Conservation (phyloP, 2,797 vertebrate genomes). For the Petrocephalus schoutedeni region DNA sequence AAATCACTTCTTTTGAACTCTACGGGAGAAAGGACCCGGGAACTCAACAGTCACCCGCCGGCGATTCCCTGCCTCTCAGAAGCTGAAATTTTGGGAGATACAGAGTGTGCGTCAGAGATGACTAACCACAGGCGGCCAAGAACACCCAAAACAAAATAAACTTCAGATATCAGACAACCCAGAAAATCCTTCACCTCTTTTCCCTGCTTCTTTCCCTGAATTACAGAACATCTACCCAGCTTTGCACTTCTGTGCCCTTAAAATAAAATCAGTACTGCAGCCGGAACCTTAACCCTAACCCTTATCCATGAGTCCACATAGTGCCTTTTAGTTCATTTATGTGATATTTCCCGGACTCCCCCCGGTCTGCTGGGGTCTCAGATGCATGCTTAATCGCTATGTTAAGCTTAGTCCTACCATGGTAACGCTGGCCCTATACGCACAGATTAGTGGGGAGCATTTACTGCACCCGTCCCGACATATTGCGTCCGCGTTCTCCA, state of each 20-base stretch:
- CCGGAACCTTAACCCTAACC: background rate
- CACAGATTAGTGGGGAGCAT: constrained; percentile 27
- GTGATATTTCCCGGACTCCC: background rate
- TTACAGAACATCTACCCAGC: background rate
- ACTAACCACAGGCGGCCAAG: background rate
- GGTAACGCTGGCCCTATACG: constrained; percentile 30
- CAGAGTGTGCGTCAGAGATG: background rate
- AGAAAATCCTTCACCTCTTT: background rate
- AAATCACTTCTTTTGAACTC: constrained; percentile 33
- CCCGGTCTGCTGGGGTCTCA: background rate
- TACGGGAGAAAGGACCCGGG: constrained; percentile 24
- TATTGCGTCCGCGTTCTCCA: background rate
- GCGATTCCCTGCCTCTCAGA: background rate
- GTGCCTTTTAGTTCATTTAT: background rate
- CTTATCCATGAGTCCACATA: background rate
- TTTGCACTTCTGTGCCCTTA: background rate
- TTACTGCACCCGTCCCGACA: constrained; percentile 22
- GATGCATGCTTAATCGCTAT: constrained; percentile 32
- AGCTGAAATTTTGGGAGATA: background rate
- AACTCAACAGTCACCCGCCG: constrained; percentile 30
- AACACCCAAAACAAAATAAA: background rate
- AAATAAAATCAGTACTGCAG: background rate
- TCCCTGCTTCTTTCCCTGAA: background rate
- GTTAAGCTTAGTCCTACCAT: background rate
- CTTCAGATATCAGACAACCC: background rate